These are phyloP conservation scores for Periophthalmodon schlosseri DNA, from an alignment of 2,113 vertebrate species.

Conservation along the genomic window DNA sequence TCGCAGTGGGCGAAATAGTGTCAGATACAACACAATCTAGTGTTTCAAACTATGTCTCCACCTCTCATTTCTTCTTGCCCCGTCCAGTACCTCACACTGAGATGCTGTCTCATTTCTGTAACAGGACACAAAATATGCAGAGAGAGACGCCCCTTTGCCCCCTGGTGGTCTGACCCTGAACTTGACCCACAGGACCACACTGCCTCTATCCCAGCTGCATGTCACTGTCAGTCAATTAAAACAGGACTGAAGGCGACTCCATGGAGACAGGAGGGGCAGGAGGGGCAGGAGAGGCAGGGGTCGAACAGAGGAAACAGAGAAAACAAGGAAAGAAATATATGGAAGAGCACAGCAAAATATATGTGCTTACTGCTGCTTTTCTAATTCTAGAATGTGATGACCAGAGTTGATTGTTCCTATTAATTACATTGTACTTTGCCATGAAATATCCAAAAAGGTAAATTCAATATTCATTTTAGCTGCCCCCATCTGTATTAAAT, in stretches of 20 bases:
- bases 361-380: too few relatives aligned
- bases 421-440: too few relatives aligned
- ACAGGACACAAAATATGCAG: conserved; percentile 6
- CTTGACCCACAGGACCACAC: conserved; percentile 36
- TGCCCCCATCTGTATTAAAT: too few relatives aligned
- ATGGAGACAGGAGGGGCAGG: conserved; percentile 38
- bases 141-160: conserved; percentile 4
- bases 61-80: background rate
- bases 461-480: too few relatives aligned
- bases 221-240: conserved; percentile 65
- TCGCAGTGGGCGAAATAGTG: too few relatives aligned
- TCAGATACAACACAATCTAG: too few relatives aligned
- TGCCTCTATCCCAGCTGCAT: conserved; percentile 39
- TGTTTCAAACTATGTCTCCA: background rate
- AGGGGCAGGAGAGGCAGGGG: conserved; percentile 3
- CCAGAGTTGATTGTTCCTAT: too few relatives aligned
- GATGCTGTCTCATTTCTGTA: conserved; percentile 22
- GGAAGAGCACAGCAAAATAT: too few relatives aligned
- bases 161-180: conserved; percentile 19
- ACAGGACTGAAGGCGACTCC: conserved; percentile 41
- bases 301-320: background rate
- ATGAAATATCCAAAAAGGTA: too few relatives aligned
- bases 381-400: too few relatives aligned
- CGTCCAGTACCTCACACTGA: background rate
- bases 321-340: background rate